A percentile compares a stretch with the other conserved stretches of the same genome.
Conservation (phyloP, 1,140 invertebrate species). For the Globodera rostochiensis region DNA sequence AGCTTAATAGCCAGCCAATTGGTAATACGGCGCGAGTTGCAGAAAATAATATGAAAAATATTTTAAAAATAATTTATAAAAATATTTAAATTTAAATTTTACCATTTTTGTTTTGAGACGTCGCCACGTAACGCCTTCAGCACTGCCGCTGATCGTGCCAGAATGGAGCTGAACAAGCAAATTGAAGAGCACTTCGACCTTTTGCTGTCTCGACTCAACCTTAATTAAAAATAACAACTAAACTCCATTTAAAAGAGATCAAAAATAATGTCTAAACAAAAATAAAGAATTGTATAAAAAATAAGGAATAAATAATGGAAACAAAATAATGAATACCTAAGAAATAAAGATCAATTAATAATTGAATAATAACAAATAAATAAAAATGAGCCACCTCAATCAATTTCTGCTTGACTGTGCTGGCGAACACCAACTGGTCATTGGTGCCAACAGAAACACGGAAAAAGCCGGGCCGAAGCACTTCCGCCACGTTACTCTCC, state of each 20-base stretch:
- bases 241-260: too few species aligned
- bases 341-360: too few species aligned
- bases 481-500: not conserved
- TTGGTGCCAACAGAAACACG: constrained; percentile 18
- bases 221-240: not conserved
- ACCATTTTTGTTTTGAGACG: constrained; percentile 13
- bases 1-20: constrained; percentile 38
- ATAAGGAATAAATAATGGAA: too few species aligned
- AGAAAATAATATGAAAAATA: constrained; percentile 31
- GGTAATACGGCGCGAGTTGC: constrained; percentile 35
- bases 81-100: constrained; percentile 14
- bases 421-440: constrained; percentile 10
- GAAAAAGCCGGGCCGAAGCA: constrained; percentile 35
- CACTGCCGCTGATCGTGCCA: not conserved
- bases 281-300: too few species aligned
- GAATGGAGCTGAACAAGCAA: not conserved
- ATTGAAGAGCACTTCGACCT: not conserved
- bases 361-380: too few species aligned
- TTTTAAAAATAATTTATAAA: not conserved
- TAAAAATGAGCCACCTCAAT: constrained; percentile 17
- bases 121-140: constrained; percentile 13
- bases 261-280: too few species aligned
- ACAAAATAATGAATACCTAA: too few species aligned
- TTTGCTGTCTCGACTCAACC: constrained; percentile 6
- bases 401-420: constrained; percentile 30